Evolutionary conservation across 2,113 vertebrate genomes (phyloP), one percentile per base, ranked within the genome.

Genomic region (Gallinago media): DNA sequence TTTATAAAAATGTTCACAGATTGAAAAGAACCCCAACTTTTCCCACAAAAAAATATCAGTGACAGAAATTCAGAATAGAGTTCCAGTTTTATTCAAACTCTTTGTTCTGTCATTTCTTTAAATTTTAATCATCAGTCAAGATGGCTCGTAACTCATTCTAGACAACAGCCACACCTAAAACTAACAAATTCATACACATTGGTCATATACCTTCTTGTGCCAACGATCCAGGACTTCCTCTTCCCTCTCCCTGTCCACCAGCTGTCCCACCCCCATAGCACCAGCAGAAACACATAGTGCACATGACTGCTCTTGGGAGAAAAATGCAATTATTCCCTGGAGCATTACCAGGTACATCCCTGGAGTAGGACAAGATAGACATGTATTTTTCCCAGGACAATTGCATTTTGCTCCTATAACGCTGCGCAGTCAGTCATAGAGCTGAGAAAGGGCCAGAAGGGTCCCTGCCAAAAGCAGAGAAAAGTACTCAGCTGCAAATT

Each of bases 271-370:
- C 16, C 14, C 20, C 4, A 0, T 7, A 21, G 31, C 10, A 29
- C 42, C 61, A 85, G 46, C 52, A 81, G 73, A 54, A 20, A 15
- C 0, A 23, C 25, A 9, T 3, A 34, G 32, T 18, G 25, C 40
- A 40, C 17, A 13, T 1, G 0, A 3, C 27, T 36, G 7, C 26
- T 29, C 59, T 2, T 3, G 15, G 55, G 44, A 61, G 5, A 42
- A 65, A 36, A 42, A 23, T 3, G 21, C 58, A 76, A 11, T 25
- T 67, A 61, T 29, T 26, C 15, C 34, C 63, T 34, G 52, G 22
- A 79, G 67, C 38, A 55, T 49, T 25, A 72, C 14, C 44, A 79
- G 47, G 11, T 8, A 55, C 32, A 19, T 32, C 19, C 8, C 23
- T 25, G 42, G 21, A 17, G 27, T 0, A 83, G 17, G 38, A 40